Conservation (phyloP, 2,113 vertebrate species). For the Anoura caudifer region DNA sequence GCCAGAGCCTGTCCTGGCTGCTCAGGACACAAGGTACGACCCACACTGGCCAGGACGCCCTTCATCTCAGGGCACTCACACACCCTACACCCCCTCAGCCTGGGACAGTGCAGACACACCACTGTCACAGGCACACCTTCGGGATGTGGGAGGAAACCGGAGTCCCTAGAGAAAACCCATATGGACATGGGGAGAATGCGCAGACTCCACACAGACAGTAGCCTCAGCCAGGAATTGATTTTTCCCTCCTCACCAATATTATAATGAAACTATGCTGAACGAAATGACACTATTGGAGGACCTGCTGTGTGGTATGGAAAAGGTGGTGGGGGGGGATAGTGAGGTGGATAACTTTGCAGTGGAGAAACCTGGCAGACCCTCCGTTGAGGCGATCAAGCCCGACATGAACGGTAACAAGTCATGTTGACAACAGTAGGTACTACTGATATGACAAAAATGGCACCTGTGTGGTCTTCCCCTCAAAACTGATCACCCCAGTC, state of each 20-base stretch:
- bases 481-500: background rate
- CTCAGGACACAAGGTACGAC: background rate
- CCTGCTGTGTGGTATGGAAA: background rate
- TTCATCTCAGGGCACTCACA: background rate
- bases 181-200: background rate
- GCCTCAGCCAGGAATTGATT: background rate
- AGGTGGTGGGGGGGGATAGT: background rate
- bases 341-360: background rate
- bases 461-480: background rate
- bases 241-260: background rate
- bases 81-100: background rate
- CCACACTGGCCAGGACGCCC: background rate
- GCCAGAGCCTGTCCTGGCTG: background rate
- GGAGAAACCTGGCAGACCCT: background rate
- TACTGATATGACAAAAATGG: background rate
- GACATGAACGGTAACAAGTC: background rate
- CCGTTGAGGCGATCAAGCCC: background rate
- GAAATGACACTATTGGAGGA: background rate
- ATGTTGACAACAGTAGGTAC: background rate
- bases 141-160: background rate
- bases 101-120: background rate
- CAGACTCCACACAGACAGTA: background rate
- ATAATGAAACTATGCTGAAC: background rate
- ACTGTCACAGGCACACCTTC: background rate
- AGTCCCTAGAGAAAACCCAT: background rate